Evolutionary conservation across 2,797 vertebrate genomes (phyloP), one percentile per base, ranked within the genome.

Genomic region (Champsocephalus esox): DNA sequence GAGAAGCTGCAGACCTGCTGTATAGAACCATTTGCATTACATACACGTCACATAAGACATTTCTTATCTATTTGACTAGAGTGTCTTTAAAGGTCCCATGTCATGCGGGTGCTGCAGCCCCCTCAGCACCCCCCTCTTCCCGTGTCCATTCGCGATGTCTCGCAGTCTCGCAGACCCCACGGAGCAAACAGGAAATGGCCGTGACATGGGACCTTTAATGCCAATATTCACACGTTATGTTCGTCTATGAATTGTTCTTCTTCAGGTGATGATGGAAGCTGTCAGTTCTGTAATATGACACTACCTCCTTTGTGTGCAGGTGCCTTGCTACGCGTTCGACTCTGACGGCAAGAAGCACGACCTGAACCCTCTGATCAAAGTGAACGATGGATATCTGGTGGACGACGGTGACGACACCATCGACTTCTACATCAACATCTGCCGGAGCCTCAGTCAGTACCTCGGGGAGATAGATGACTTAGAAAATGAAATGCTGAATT

Each of bases 401-500:
- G 97, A 99, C 4, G 97, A 98, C 77, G 96, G 95, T 0, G 93
- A 96, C 11, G 94, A 96, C 4, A 91, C 75, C 66, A 73, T 88
- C 0, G 94, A 96, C 58, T 94, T 99, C 58, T 97, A 96, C 92
- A 98, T 99, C 91, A 99, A 99, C 55, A 87, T 99, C 78, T 99
- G 98, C 87, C 95, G 98, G 79, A 97, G 96, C 79, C 93, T 99
- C 90, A 94, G 98, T 99, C 65, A 93, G 96, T 88, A 21, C 1
- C 58, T 4, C 4, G 32, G 4, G 41, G 34, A 9, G 34, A 38
- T 38, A 38, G 12, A 52, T 16, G 3, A 4, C 16, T 5, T 17
- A 6, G 34, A 41, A 5, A 14, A 41, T 19, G 56, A 61, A 28
- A 28, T 28, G 4, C 28, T 3, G 28, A 28, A 28, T 34, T 50